Percentiles rank a stretch among this genome's conserved stretches.
Conservation (phyloP, 2,113 vertebrate genomes). For the Ia io region DNA sequence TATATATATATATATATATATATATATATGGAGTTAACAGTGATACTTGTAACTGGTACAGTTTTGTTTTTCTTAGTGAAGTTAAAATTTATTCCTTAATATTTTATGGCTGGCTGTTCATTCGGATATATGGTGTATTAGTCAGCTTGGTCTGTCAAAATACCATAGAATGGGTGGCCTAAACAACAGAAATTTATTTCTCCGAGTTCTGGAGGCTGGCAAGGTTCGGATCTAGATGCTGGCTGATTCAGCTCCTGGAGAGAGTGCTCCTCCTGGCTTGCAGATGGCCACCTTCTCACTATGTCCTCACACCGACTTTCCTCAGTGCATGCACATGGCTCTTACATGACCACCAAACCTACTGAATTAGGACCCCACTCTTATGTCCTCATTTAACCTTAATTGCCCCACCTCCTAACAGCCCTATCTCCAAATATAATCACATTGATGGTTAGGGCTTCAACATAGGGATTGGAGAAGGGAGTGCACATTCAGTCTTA, state of each 20-base stretch:
- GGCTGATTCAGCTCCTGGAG: not conserved
- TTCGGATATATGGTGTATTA: not conserved
- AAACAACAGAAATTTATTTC: not conserved
- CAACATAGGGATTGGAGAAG: not conserved
- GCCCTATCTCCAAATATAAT: not conserved
- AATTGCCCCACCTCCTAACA: not conserved
- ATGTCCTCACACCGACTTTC: not conserved
- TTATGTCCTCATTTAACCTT: not conserved
- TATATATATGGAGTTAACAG: not conserved
- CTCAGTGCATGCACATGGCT: not conserved
- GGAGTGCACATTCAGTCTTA: not conserved
- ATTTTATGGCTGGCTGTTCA: not conserved
- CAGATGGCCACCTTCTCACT: not conserved
- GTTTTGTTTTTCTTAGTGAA: constrained; percentile 27
- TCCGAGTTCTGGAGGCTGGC: not conserved
- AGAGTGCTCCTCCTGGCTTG: not conserved
- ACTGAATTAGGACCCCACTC: not conserved
- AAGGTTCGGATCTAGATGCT: not conserved
- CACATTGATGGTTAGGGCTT: not conserved
- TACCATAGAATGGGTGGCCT: not conserved
- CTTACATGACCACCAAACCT: not conserved
- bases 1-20: no score
- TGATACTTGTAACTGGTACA: not conserved
- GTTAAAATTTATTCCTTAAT: constrained; percentile 12
- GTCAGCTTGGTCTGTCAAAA: not conserved